A percentile compares a stretch with the other conserved stretches of the same genome.
Evolutionary conservation across 2,113 vertebrate genomes (phyloP).

Genomic region (Equus przewalskii): DNA sequence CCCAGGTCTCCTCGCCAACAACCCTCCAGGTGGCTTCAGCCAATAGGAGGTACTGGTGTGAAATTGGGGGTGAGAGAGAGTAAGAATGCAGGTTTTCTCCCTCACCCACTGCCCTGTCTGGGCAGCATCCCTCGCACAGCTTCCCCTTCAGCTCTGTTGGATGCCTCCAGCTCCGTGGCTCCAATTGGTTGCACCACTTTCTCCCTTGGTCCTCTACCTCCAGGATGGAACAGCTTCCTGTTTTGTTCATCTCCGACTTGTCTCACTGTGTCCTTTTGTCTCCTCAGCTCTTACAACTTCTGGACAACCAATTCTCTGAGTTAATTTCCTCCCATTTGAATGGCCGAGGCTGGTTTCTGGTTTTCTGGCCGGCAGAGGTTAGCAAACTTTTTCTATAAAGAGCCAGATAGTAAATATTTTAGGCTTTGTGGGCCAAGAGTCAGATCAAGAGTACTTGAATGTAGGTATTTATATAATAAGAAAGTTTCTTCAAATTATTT

Average conservation of each 20-base stretch:
- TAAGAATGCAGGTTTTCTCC: not conserved
- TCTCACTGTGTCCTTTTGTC: not conserved
- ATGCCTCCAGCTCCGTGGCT: not conserved
- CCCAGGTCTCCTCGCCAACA: not conserved
- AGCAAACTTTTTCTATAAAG: not conserved
- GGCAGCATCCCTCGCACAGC: not conserved
- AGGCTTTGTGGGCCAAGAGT: not conserved
- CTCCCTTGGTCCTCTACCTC: not conserved
- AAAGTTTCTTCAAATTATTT: constrained; percentile 28
- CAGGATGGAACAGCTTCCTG: not conserved
- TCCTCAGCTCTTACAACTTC: not conserved
- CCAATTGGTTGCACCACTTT: rapidly evolving
- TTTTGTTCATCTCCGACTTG: not conserved
- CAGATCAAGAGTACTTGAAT: not conserved
- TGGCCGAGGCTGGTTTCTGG: not conserved
- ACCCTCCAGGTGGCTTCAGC: not conserved
- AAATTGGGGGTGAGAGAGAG: not conserved
- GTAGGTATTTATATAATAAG: not conserved
- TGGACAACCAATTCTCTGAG: not conserved
- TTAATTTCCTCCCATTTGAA: not conserved
- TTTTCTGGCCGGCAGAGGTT: constrained; percentile 1
- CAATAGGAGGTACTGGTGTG: not conserved
- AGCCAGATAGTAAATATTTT: not conserved
- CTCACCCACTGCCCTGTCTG: not conserved
- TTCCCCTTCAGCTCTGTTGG: not conserved